Conservation (phyloP, 2,888 invertebrate genomes). For the Coleophora deauratella region DNA sequence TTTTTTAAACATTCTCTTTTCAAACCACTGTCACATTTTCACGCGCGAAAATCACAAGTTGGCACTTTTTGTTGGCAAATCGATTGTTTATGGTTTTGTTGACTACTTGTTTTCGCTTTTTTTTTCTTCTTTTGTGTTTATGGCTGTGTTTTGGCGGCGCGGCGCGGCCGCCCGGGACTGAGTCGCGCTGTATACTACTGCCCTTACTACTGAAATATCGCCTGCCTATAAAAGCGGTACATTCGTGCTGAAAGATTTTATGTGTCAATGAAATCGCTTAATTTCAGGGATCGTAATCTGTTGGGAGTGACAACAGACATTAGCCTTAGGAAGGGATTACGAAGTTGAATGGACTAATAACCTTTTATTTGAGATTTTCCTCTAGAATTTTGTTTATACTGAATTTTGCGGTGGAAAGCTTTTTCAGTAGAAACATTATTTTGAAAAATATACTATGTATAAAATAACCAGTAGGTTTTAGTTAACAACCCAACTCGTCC, state of each 20-base stretch:
- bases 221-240: slow-evolving; percentile 26
- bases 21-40: slow-evolving; percentile 27
- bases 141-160: slow-evolving; percentile 6
- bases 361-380: too few relatives aligned
- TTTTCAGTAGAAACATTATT: too few relatives aligned
- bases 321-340: too few relatives aligned
- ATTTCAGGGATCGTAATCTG: not conserved
- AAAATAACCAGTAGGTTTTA: too few relatives aligned
- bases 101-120: not conserved
- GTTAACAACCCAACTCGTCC: too few relatives aligned
- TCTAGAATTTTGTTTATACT: too few relatives aligned
- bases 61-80: slow-evolving; percentile 2
- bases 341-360: too few relatives aligned
- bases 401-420: too few relatives aligned
- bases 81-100: slow-evolving; percentile 9
- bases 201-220: slow-evolving; percentile 47
- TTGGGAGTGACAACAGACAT: not conserved
- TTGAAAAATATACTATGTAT: too few relatives aligned
- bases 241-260: slow-evolving; percentile 28
- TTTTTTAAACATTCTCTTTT: slow-evolving; percentile 15
- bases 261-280: slow-evolving; percentile 1
- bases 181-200: slow-evolving; percentile 37
- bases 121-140: slow-evolving; percentile 7
- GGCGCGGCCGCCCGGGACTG: slow-evolving; percentile 13
- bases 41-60: slow-evolving; percentile 2